Base-by-base conservation (phyloP, 2,888 invertebrate species). In the Andricus curvator region DNA sequence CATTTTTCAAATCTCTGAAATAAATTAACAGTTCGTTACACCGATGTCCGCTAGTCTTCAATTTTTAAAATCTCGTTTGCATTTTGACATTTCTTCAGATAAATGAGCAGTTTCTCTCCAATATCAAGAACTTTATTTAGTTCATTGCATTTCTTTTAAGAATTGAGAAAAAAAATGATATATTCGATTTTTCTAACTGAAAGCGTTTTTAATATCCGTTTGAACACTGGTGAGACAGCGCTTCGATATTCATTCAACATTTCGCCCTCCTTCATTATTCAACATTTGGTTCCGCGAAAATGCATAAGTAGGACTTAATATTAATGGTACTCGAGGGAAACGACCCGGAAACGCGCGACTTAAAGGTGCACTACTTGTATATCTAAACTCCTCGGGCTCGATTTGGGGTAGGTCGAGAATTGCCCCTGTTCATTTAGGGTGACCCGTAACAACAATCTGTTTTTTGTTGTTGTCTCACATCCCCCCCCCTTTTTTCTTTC, bases 311-410 rank as follows among this genome's bases (percentile, higher is more conserved):
- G 33, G 22, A 17, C 56, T 68, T 68, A 62, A 68, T 68, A 56
- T 78, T 78, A 51, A 68, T 62, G 68, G 25, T 17, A 51, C 67
- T 78, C 68, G 15, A 22, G 48, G 56, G 68, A 29, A 68, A 56
- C 51, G 51, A 78, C 17, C 51, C 64, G 17, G 25, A 76, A 33
- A 48, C 48, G 41, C 8, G 15, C 17, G 44, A 20, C 25, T 77
- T 80, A 56, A 80, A 74, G 78, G 74, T 74, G 74, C n/a, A 56
- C 74, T 13, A 22, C 56, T 74, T 22, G n/a, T 74, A 74, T 74
- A 60, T 60, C 33, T 56, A 5, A 33, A 37, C 11, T 56, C 60
- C 22, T 56, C 15, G 13, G 48, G 37, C 11, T n/a, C 17, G 41
- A 5, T 41, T n/a, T 51, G n/a, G 33, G 15, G 68, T 20, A 51